Conservation (phyloP, 2,888 invertebrate species). For the Drosophila peninsularis region DNA sequence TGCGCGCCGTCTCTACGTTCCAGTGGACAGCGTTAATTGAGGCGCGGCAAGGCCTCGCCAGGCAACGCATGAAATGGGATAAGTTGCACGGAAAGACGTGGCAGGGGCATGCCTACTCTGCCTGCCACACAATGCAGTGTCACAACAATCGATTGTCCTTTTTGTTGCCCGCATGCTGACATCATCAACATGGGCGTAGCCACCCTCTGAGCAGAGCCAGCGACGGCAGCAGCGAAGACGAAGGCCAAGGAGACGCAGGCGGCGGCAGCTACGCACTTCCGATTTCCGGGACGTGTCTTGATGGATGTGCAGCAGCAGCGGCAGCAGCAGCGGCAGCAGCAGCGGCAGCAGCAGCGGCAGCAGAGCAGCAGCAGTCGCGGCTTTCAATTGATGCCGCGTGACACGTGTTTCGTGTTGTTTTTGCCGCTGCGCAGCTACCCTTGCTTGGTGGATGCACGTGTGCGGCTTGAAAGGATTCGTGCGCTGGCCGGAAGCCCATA, state of each 20-base stretch:
- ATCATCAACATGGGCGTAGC: slow-evolving; percentile 53
- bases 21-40: slow-evolving; percentile 65
- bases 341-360: too few relatives aligned
- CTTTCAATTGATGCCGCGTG: slow-evolving; percentile 67
- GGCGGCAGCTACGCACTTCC: slow-evolving; percentile 58
- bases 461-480: slow-evolving; percentile 64
- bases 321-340: slow-evolving; percentile 32
- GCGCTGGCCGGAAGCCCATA: slow-evolving; percentile 57
- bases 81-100: slow-evolving; percentile 44
- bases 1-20: slow-evolving; percentile 13
- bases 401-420: slow-evolving; percentile 63
- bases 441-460: slow-evolving; percentile 67
- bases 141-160: slow-evolving; percentile 80
- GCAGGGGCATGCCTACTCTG: slow-evolving; percentile 6
- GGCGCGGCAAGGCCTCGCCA: slow-evolving; percentile 35
- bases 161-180: slow-evolving; percentile 69
- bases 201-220: slow-evolving; percentile 27
- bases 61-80: slow-evolving; percentile 64
- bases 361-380: slow-evolving; percentile 35
- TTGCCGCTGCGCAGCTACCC: slow-evolving; percentile 46
- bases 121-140: slow-evolving; percentile 60
- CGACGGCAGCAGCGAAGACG: background rate
- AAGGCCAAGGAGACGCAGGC: slow-evolving; percentile 1
- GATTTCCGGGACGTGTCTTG: slow-evolving; percentile 65
- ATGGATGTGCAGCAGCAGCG: slow-evolving; percentile 41